Conservation (phyloP, 2,113 vertebrate species). For the Hiodon alosoides region DNA sequence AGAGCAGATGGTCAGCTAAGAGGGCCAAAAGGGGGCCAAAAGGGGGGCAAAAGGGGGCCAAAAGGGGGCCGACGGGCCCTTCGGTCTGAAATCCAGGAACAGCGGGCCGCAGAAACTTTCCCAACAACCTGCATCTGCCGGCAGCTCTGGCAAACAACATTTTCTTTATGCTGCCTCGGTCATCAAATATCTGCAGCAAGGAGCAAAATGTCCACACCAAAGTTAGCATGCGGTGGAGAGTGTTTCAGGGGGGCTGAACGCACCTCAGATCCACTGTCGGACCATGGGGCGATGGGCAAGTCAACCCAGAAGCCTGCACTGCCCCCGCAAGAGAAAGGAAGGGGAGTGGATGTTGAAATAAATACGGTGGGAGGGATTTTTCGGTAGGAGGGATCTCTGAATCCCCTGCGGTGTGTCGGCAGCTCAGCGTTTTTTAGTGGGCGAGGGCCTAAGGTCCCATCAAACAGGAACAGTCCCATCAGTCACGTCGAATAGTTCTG, state of each 20-base stretch:
- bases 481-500: not conserved
- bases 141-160: not conserved
- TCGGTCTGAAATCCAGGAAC: not conserved
- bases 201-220: not conserved
- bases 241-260: not conserved
- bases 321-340: not conserved
- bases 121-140: not conserved
- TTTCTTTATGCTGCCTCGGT: not conserved
- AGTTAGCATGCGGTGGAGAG: not conserved
- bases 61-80: not conserved
- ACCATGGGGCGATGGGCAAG: not conserved
- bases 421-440: constrained; percentile 1
- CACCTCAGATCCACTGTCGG: not conserved
- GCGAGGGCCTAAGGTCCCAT: constrained; percentile 2
- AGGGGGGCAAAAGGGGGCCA: not conserved
- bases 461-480: not conserved
- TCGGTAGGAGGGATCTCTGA: not conserved
- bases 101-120: constrained; percentile 1
- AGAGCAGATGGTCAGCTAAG: constrained; percentile 19
- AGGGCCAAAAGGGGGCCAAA: not conserved
- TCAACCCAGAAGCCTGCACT: too few species aligned
- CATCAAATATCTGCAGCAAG: not conserved
- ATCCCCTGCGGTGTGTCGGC: not conserved
- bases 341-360: not conserved
- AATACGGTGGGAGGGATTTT: constrained; percentile 6